Conservation (phyloP, 1,140 invertebrate species). For the Drosophila nasuta region DNA sequence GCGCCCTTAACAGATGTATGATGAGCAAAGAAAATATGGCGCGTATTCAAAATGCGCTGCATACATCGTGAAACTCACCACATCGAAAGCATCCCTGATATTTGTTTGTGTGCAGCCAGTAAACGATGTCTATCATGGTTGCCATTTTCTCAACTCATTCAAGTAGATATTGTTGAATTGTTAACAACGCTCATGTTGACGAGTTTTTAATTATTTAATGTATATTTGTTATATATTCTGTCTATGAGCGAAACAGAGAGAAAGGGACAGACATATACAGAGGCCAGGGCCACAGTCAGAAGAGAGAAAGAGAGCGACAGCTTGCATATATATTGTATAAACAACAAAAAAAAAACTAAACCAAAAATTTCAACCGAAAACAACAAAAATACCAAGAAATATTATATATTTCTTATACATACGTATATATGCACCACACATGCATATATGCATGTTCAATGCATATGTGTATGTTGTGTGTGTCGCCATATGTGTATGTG, state of each 20-base stretch:
- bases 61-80: too few relatives aligned
- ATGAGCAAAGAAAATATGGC: too few relatives aligned
- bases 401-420: constrained; percentile 45
- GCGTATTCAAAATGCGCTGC: too few relatives aligned
- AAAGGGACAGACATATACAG: constrained; percentile 75
- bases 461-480: constrained; percentile 48
- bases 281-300: constrained; percentile 67
- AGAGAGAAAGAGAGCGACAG: constrained; percentile 61
- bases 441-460: constrained; percentile 50
- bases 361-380: not conserved
- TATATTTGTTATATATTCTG: constrained; percentile 76
- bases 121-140: constrained; percentile 6
- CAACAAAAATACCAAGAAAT: constrained; percentile 34
- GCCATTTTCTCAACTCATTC: constrained; percentile 45
- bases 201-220: constrained; percentile 83
- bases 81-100: too few relatives aligned
- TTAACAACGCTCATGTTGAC: constrained; percentile 70
- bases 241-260: constrained; percentile 75
- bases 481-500: constrained; percentile 42
- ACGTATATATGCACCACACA: constrained; percentile 29
- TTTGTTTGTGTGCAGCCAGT: too few relatives aligned
- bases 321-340: constrained; percentile 63
- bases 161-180: constrained; percentile 73
- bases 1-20: too few relatives aligned
- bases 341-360: constrained; percentile 13